Evolutionary conservation across 2,113 vertebrate species (phyloP), one percentile per base, ranked within the genome.

Genomic region (Anarrhichthys ocellatus): DNA sequence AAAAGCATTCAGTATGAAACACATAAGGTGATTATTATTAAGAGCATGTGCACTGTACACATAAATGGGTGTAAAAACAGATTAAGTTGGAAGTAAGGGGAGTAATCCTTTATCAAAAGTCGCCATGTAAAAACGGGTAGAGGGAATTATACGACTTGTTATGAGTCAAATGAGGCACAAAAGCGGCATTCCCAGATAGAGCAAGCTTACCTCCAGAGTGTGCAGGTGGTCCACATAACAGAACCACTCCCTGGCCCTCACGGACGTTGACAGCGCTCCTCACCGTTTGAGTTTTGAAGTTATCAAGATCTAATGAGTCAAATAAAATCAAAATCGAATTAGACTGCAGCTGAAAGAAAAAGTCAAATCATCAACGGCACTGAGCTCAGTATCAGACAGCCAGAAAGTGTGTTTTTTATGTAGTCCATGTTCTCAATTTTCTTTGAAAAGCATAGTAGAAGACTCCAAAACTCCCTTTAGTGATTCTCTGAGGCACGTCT

Each of bases 241-340:
- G 92, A 86, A 99, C 97, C 0, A 99, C 97, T 0, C 98, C 98
- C 92, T 99, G 98, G 48, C 98, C 97, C 87, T 98, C 97, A 0
- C 97, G 96, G 52, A 99, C 97, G 0, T 97, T 98, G 54, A 99
- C 98, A 0, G 96, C 93, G 15, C 95, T 98, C 88, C 97, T 96
- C 86, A 91, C 95, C 27, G 93, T 94, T 72, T 96, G 97, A 7
- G 80, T 95, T 94, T 96, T 96, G 89, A 97, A 95, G 92, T 93
- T 96, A 64, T 99, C 97, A 2, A 95, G 94, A 90, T 97, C 98
- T 99, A 92, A 62, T 82, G 69, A 88, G 88, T 90, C 77, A 87
- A 82, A 93, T 36, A 66, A 85, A 68, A 3, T 63, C 0, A 0
- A 79, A 84, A 52, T 5, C 1, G 18, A 59, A 74, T 66, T 42